Evolutionary conservation across 2,113 vertebrate species (phyloP), one percentile per base, ranked within the genome.

Genomic region (Rhea americana): DNA sequence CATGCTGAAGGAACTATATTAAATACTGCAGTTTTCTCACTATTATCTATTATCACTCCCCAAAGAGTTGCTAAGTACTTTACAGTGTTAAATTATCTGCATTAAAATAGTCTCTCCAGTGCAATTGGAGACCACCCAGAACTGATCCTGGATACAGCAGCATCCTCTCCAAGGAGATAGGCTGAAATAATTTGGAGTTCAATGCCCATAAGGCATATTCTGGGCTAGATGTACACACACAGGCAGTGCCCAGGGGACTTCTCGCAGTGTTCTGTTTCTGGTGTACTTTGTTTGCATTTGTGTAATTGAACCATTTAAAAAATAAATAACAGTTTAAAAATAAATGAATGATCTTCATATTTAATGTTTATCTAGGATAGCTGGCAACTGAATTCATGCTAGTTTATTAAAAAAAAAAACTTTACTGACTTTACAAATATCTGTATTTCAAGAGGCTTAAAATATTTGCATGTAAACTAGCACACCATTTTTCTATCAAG

Each of bases 321-420:
- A 96, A 94, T 94, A 96, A 96, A 93, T 72, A 93, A 17, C 22
- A 28, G 85, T 94, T 95, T 95, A 94, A 96, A 96, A 95, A 93
- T 96, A 93, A 94, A 75, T 88, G 50, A 89, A 45, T 5, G 32
- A 86, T 82, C 77, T 90, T 94, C 71, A 62, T 61, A 62, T 73
- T 79, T 88, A n/a, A 72, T 90, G 63, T 96, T 95, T 94, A 59
- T 91, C 77, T 84, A 82, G 85, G 39, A 84, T 76, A 94, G 90
- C 66, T 82, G 84, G 41, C 77, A 93, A 37, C 74, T 9, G 21
- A 47, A 12, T 30, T 67, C 48, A 22, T 77, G 59, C 39, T 78
- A 58, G 22, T 24, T n/a, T 26, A 35, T 63, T 37, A 51, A 55
- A 51, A 51, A 81, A 74, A 89, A 67, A 24, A 28, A 13, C 61